These are phyloP conservation scores for Macropus fuliginosus DNA, from an alignment of 2,797 vertebrate species.

Conservation along the genomic window DNA sequence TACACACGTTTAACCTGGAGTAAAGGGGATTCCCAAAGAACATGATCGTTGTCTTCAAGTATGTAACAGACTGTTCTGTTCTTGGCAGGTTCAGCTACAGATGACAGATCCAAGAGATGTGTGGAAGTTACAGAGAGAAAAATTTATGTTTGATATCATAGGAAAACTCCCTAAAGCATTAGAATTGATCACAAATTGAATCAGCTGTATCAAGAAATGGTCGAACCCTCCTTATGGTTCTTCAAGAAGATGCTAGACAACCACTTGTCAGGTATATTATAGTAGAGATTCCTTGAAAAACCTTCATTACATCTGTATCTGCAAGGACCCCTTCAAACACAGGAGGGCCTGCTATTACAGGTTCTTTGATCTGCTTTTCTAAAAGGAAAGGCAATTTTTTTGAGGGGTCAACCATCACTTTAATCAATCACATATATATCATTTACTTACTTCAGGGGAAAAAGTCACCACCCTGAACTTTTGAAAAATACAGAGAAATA, in stretches of 20 bases:
- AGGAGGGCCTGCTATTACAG: no score
- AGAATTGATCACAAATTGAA: not conserved
- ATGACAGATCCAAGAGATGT: not conserved
- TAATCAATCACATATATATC: no score
- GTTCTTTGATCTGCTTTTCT: no score
- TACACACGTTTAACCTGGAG: not conserved
- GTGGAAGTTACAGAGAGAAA: not conserved
- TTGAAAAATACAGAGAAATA: no score
- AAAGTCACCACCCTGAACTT: no score
- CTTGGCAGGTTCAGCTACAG: not conserved
- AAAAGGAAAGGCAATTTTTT: no score
- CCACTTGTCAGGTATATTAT: not conserved
- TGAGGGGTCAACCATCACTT: no score
- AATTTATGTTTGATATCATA: not conserved
- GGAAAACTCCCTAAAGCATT: not conserved
- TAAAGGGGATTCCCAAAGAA: not conserved
- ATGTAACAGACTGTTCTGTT: not conserved
- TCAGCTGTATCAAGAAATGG: not conserved
- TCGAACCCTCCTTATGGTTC: not conserved
- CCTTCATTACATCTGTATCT: not conserved
- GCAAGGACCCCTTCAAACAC: no score
- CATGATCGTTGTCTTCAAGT: not conserved
- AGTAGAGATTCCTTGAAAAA: not conserved
- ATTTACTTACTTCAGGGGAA: no score
- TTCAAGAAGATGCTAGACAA: not conserved